Conservation (phyloP, 2,888 invertebrate species). For the Lathronympha strigana region DNA sequence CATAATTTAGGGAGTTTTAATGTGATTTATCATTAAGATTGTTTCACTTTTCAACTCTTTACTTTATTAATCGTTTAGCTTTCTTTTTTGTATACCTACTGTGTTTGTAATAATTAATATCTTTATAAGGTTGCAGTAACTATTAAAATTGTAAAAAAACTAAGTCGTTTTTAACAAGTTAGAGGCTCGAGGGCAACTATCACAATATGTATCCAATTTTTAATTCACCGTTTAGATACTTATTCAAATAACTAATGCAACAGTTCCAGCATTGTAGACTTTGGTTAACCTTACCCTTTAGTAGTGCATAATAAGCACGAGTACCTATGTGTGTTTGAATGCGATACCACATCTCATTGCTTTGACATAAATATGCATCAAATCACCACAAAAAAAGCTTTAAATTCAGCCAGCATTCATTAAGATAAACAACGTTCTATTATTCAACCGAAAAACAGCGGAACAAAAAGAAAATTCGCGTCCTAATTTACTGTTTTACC, state of each 20-base stretch:
- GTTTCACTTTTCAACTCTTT: slow-evolving; percentile 28
- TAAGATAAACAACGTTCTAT: slow-evolving; percentile 51
- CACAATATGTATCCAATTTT: not conserved
- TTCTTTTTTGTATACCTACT: not conserved
- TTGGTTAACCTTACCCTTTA: not conserved
- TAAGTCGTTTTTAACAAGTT: too few relatives aligned
- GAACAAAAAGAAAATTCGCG: slow-evolving; percentile 47
- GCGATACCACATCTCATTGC: not conserved
- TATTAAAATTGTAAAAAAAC: too few relatives aligned
- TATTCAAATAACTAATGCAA: not conserved
- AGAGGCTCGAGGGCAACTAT: too few relatives aligned
- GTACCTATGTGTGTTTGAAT: not conserved
- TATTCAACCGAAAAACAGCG: slow-evolving; percentile 31
- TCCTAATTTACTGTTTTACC: slow-evolving; percentile 67
- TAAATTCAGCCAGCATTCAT: slow-evolving; percentile 12
- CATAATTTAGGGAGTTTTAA: slow-evolving; percentile 67
- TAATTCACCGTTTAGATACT: not conserved
- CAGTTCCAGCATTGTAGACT: not conserved
- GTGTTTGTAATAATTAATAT: not conserved
- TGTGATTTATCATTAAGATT: slow-evolving; percentile 30
- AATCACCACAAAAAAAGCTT: not conserved
- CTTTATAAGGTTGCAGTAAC: not conserved
- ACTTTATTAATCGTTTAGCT: slow-evolving; percentile 18
- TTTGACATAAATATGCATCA: not conserved
- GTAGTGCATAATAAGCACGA: not conserved